Base-by-base conservation (phyloP, 2,797 vertebrate species). In the Tinamus major region DNA sequence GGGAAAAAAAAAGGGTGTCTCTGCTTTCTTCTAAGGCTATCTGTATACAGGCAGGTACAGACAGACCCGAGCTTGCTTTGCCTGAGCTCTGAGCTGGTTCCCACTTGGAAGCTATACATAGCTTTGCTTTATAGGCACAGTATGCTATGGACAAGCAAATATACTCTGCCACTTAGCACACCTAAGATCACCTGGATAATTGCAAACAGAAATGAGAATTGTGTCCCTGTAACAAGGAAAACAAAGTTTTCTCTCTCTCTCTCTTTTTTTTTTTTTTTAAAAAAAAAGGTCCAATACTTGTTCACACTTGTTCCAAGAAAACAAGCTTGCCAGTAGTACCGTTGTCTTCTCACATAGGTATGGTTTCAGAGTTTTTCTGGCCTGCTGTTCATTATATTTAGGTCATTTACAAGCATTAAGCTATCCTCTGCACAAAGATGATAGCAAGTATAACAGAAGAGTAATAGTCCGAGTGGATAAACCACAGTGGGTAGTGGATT, bases 41-140 rank as follows among this genome's bases (percentile, higher is more conserved):
- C 61, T 77, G 24, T 10, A 23, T 0, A 39, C 44, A 86, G 95
- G 69, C 96, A 96, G 93, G 95, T 92, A 91, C 14, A 26, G 93
- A 42, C 95, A 96, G 93, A 94, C 37, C 84, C 39, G 23, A 94
- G 86, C 90, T 90, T 92, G 90, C 87, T 92, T 56, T 79, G 88
- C 71, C 46, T 74, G 46, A 2, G 63, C 37, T 92, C 83, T 10
- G 8, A 84, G 37, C 86, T 91, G 85, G 82, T 90, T 96, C 75
- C 49, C 6, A 7, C 42, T 63, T 88, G 68, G 86, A 89, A 93
- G 83, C 63, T 53, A 13, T 3, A 1, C 8, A 17, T 63, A 2
- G 8, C 71, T 71, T 58, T 63, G 71, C 9, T 44, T 19, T 39
- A 21, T 7, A 55, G 71, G 70, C 37, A 51, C 39, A 59, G 65